Evolutionary conservation across 2,888 invertebrate genomes (phyloP).

Genomic region (Bimastos eiseni): DNA sequence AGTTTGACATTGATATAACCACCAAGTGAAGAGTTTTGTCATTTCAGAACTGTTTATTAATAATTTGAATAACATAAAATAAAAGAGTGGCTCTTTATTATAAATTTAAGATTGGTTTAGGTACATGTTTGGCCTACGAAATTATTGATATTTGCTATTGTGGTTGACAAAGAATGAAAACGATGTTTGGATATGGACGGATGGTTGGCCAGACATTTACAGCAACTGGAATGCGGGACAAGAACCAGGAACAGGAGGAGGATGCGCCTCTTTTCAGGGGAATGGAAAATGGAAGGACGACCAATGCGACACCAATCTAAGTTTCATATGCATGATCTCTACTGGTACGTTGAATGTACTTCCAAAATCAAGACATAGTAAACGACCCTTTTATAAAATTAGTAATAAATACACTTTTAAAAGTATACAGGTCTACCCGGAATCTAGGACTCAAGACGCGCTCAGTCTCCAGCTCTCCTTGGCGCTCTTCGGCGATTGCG

Average conservation of each 20-base stretch:
- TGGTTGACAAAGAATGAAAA: neutral
- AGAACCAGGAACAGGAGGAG: no score
- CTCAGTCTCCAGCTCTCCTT: no score
- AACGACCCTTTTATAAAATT: no score
- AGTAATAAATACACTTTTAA: no score
- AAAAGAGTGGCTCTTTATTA: neutral
- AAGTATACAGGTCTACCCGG: no score
- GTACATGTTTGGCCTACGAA: no score
- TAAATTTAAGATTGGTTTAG: neutral
- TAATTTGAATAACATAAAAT: neutral
- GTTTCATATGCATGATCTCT: slow-evolving; percentile 13
- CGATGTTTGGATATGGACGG: slow-evolving; percentile 26
- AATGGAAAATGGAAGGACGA: slow-evolving; percentile 24
- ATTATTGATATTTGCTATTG: neutral
- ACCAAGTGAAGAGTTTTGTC: no score
- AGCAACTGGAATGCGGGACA: slow-evolving; percentile 22
- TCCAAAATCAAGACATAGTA: no score
- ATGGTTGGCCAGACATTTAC: slow-evolving; percentile 31
- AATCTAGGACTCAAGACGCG: no score
- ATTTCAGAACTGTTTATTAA: no score
- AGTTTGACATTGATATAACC: no score
- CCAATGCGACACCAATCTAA: neutral
- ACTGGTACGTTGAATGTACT: slow-evolving; percentile 20
- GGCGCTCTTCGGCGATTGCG: no score
- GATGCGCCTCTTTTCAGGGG: neutral